Conservation (phyloP, 2,113 vertebrate species). For the Rhabdomys dilectus region DNA sequence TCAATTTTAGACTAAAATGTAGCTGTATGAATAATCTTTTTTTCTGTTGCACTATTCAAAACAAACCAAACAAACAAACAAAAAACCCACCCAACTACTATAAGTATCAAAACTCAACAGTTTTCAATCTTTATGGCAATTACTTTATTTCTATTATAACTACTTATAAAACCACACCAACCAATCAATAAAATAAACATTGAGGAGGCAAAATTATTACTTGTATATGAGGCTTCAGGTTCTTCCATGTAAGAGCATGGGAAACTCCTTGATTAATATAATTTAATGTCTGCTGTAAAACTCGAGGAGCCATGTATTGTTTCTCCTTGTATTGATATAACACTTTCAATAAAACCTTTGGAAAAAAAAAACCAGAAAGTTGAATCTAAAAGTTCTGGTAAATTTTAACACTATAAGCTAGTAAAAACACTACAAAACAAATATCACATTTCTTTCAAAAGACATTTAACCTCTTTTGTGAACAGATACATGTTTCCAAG, state of each 20-base stretch:
- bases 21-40: slow-evolving; percentile 7
- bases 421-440: slow-evolving; percentile 34
- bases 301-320: slow-evolving; percentile 97
- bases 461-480: neutral
- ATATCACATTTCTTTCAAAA: neutral
- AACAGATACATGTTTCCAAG: neutral
- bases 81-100: neutral
- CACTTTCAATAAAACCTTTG: slow-evolving; percentile 97
- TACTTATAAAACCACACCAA: slow-evolving; percentile 4
- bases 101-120: neutral
- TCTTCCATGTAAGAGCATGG: slow-evolving; percentile 98
- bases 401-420: slow-evolving; percentile 42
- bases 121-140: neutral
- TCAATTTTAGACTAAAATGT: slow-evolving; percentile 21
- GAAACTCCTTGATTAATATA: slow-evolving; percentile 99
- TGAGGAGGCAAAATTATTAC: slow-evolving; percentile 85
- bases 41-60: slow-evolving; percentile 38
- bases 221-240: slow-evolving; percentile 98
- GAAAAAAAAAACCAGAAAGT: slow-evolving; percentile 48
- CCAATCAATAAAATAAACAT: neutral
- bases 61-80: neutral
- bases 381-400: slow-evolving; percentile 32
- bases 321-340: slow-evolving; percentile 99
- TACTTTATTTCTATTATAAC: slow-evolving; percentile 31
- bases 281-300: slow-evolving; percentile 98